Conservation (phyloP, 2,888 invertebrate species). For the Drosophila tripunctata region DNA sequence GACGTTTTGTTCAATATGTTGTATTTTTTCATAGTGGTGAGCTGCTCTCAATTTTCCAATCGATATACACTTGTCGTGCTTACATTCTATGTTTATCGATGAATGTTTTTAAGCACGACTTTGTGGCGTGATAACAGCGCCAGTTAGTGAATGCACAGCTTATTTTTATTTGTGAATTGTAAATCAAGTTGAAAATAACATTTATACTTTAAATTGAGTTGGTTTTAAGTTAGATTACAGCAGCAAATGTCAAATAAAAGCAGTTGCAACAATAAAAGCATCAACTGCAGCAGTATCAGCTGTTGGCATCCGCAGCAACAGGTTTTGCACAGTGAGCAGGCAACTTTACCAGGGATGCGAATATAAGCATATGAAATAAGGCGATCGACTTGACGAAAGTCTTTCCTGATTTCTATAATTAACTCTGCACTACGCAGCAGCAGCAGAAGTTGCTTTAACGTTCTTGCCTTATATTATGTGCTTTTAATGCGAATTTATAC, state of each 20-base stretch:
- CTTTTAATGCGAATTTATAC: too few species aligned
- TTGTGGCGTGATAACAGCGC: background rate
- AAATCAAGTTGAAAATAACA: background rate
- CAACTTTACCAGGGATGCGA: background rate
- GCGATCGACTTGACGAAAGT: background rate
- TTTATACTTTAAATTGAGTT: too few species aligned
- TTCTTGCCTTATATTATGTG: too few species aligned
- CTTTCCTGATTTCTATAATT: background rate
- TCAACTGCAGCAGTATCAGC: background rate
- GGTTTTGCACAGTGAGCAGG: background rate
- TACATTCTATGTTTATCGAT: constrained; percentile 22
- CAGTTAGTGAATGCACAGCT: background rate
- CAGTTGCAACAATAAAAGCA: background rate
- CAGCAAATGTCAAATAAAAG: background rate
- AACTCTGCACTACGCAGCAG: too few species aligned
- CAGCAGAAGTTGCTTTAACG: too few species aligned
- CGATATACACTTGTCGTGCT: background rate
- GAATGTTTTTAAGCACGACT: constrained; percentile 1
- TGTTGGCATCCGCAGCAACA: constrained; percentile 3
- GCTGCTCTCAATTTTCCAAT: constrained; percentile 1
- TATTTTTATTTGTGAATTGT: too few species aligned
- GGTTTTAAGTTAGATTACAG: too few species aligned
- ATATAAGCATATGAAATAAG: background rate
- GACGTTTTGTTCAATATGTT: constrained; percentile 17
- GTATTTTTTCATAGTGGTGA: constrained; percentile 29